Conservation (phyloP, 2,888 invertebrate species). For the Plebejus anna region DNA sequence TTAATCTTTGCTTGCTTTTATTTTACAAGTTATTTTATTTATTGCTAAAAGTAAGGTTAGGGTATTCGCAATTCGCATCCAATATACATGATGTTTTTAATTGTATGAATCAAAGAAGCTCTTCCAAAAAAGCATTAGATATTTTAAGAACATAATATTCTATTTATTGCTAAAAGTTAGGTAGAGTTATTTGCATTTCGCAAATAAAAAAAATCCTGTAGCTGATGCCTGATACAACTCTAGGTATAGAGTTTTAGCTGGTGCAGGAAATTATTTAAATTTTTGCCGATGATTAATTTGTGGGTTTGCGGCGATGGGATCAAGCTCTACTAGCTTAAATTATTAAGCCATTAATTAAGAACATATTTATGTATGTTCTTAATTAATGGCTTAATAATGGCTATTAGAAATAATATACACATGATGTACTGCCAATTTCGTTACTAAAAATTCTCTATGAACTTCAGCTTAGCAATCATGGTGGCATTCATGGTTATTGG, state of each 20-base stretch:
- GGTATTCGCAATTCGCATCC: too few relatives aligned
- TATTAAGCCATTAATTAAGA: not conserved
- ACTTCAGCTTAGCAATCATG: too few relatives aligned
- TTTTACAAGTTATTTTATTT: not conserved
- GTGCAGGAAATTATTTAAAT: slow-evolving; percentile 12
- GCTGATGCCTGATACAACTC: too few relatives aligned
- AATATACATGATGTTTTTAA: too few relatives aligned
- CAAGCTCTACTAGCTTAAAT: not conserved
- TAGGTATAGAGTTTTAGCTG: not conserved
- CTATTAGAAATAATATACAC: too few relatives aligned
- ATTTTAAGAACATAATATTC: too few relatives aligned
- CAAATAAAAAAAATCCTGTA: not conserved
- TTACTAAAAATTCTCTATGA: too few relatives aligned
- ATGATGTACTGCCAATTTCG: too few relatives aligned
- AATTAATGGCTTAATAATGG: not conserved
- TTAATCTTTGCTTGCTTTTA: not conserved
- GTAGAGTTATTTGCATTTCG: not conserved
- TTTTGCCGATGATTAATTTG: not conserved
- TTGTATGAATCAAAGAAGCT: not conserved
- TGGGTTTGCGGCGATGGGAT: not conserved
- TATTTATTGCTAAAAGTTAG: too few relatives aligned
- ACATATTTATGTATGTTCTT: not conserved
- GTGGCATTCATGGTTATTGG: not conserved
- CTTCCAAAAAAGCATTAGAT: not conserved
- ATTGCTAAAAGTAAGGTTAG: too few relatives aligned